Percentiles rank a stretch among this genome's conserved stretches.
Evolutionary conservation across 2,888 invertebrate species (phyloP).

Genomic region (Ferrisia virgata): DNA sequence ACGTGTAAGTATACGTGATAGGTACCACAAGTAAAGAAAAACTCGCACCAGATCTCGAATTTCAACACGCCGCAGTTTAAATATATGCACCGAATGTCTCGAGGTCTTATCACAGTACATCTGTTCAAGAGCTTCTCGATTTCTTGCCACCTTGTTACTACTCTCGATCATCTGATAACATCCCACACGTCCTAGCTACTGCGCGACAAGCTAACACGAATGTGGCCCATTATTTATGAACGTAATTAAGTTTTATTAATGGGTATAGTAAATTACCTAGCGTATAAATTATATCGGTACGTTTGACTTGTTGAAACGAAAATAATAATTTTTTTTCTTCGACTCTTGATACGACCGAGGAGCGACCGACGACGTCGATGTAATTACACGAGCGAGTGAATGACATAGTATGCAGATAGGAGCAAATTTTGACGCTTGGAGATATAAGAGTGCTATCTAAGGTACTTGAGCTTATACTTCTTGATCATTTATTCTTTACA

Average conservation of each 20-base stretch:
- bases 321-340: not conserved
- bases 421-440: too few relatives aligned
- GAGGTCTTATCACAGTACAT: not conserved
- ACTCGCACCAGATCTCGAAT: not conserved
- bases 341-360: not conserved
- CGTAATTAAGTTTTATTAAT: conserved; percentile 22
- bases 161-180: conserved; percentile 1
- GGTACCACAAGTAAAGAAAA: too few relatives aligned
- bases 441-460: too few relatives aligned
- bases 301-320: not conserved
- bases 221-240: not conserved
- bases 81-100: not conserved
- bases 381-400: not conserved
- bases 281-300: conserved; percentile 11
- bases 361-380: not conserved
- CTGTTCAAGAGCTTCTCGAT: conserved; percentile 8
- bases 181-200: conserved; percentile 1
- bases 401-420: not conserved
- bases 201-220: not conserved
- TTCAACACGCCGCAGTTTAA: not conserved
- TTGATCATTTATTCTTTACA: too few relatives aligned
- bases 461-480: too few relatives aligned
- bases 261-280: not conserved
- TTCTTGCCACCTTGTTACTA: conserved; percentile 22
- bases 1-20: too few relatives aligned